These are phyloP conservation scores for Colistium nudipinnis DNA, from an alignment of 2,113 vertebrate species.

Conservation along the genomic window DNA sequence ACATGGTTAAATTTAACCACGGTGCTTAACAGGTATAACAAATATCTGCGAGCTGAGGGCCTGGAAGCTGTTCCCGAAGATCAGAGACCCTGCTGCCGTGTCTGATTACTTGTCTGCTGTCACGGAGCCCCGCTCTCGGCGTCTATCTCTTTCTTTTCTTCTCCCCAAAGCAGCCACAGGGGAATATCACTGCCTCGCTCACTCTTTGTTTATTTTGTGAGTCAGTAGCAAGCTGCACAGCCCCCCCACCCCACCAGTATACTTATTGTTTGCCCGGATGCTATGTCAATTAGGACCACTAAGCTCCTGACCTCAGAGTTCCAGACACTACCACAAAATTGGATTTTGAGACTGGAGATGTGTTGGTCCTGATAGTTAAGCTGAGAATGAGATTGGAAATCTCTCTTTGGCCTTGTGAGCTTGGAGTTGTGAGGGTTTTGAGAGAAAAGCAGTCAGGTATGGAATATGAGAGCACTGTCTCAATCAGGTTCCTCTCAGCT, in stretches of 20 bases:
- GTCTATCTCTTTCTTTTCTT: slow-evolving; percentile 53
- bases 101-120: slow-evolving; percentile 75
- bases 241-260: background rate
- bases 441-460: slow-evolving; percentile 18
- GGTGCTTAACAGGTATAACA: slow-evolving; percentile 72
- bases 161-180: slow-evolving; percentile 53
- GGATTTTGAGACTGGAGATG: slow-evolving; percentile 45
- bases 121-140: slow-evolving; percentile 66
- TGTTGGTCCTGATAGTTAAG: slow-evolving; percentile 30
- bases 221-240: slow-evolving; percentile 37
- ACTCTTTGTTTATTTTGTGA: slow-evolving; percentile 68
- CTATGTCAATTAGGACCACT: slow-evolving; percentile 55
- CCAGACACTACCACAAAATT: slow-evolving; percentile 43
- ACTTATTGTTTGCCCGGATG: slow-evolving; percentile 54
- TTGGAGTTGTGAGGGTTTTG: slow-evolving; percentile 8
- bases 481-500: slow-evolving; percentile 44
- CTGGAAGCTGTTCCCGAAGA: slow-evolving; percentile 67
- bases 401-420: slow-evolving; percentile 19
- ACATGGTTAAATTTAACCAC: slow-evolving; percentile 74
- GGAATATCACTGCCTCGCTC: slow-evolving; percentile 43
- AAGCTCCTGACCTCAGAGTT: slow-evolving; percentile 62
- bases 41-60: slow-evolving; percentile 64
- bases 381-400: slow-evolving; percentile 32
- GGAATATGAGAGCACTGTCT: slow-evolving; percentile 42
- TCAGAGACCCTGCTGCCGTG: slow-evolving; percentile 62